phyloP scores from a whole-genome alignment of 2,888 invertebrate genomes.

The Trypoxylon attenuatum region DNA sequence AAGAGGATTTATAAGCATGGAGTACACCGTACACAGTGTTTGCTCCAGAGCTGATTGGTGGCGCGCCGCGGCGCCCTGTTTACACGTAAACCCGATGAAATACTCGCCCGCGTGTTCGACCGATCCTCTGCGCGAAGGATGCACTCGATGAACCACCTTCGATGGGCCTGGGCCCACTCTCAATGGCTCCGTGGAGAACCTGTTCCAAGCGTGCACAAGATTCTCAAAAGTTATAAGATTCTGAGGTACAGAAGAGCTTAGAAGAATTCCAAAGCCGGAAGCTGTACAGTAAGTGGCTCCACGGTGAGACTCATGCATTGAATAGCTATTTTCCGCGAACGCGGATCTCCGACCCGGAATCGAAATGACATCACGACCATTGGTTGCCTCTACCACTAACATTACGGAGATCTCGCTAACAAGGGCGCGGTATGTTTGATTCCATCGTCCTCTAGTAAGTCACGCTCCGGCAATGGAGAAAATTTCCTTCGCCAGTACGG shows the following conservation, averaged over 20 bases:
- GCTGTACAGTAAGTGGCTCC: no score
- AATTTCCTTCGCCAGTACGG: constrained; percentile 25
- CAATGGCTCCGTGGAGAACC: no score
- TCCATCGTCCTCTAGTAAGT: constrained; percentile 27
- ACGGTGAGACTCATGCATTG: no score
- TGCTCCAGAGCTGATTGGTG: constrained; percentile 9
- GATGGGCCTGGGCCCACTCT: neutral
- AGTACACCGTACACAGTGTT: no score
- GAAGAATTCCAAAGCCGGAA: no score
- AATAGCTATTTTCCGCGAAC: no score
- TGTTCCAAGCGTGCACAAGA: no score
- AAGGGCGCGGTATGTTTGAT: constrained; percentile 51
- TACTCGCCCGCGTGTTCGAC: constrained; percentile 3
- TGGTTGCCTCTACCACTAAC: neutral
- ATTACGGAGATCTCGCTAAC: constrained; percentile 28
- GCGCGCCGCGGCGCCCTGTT: constrained; percentile 7
- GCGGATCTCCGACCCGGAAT: neutral
- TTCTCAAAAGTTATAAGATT: no score
- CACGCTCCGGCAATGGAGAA: constrained; percentile 9
- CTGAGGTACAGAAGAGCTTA: no score
- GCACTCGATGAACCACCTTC: neutral
- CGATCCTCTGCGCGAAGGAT: no score
- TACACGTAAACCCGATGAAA: constrained; percentile 14
- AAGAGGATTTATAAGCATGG: no score
- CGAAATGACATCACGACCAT: constrained; percentile 3